phyloP scores from a whole-genome alignment of 2,888 invertebrate genomes.

The Eugnorisma glareosa region DNA sequence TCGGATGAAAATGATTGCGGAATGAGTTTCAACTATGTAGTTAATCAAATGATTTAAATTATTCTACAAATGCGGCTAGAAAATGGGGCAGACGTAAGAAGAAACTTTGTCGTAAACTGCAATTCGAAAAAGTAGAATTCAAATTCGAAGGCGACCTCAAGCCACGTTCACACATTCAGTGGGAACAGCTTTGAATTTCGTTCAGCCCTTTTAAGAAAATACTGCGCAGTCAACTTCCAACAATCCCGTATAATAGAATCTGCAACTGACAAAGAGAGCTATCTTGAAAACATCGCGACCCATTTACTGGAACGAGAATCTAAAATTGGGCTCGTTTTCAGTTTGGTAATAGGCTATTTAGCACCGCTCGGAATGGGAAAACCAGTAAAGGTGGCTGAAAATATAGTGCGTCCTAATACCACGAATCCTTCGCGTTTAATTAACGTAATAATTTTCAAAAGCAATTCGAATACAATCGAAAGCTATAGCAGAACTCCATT shows the following conservation, averaged over 20 bases:
- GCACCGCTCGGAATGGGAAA: slow-evolving; percentile 38
- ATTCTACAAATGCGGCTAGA: slow-evolving; percentile 1
- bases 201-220: slow-evolving; percentile 58
- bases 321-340: slow-evolving; percentile 52
- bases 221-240: slow-evolving; percentile 58
- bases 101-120: slow-evolving; percentile 40
- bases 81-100: slow-evolving; percentile 11
- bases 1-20: background rate
- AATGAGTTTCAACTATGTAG: background rate
- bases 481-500: slow-evolving; percentile 68
- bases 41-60: slow-evolving; percentile 1
- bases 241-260: slow-evolving; percentile 63
- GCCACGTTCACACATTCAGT: slow-evolving; percentile 55
- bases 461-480: slow-evolving; percentile 72
- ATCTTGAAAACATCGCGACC: slow-evolving; percentile 57
- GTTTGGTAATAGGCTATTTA: slow-evolving; percentile 63
- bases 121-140: slow-evolving; percentile 46
- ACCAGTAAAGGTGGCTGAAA: slow-evolving; percentile 48
- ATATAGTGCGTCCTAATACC: slow-evolving; percentile 50
- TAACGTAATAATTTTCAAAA: slow-evolving; percentile 67
- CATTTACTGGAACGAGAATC: slow-evolving; percentile 55
- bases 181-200: slow-evolving; percentile 55
- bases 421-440: slow-evolving; percentile 67
- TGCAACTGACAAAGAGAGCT: slow-evolving; percentile 63
- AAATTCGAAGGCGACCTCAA: slow-evolving; percentile 54